These are phyloP conservation scores for Drosophila meridionalis DNA, from an alignment of 2,888 invertebrate genomes.

Conservation along the genomic window DNA sequence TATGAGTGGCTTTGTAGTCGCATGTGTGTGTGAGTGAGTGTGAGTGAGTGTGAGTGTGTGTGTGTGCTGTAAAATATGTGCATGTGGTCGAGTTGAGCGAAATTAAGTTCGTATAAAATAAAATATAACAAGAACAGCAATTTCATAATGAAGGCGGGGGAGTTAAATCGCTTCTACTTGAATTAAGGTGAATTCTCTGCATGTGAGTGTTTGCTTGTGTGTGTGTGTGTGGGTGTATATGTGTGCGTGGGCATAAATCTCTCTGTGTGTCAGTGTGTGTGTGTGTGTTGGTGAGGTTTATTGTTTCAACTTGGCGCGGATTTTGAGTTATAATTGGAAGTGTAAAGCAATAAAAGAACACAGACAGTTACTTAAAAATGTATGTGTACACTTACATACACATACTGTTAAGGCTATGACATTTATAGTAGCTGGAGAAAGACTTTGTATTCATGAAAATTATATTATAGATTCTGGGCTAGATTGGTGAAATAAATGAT, in stretches of 20 bases:
- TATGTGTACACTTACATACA: not conserved
- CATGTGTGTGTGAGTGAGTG: constrained; percentile 20
- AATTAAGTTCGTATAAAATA: constrained; percentile 80
- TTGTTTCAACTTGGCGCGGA: constrained; percentile 74
- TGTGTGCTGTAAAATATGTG: constrained; percentile 55
- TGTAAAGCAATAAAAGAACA: constrained; percentile 70
- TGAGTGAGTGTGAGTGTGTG: constrained; percentile 32
- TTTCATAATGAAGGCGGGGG: constrained; percentile 70
- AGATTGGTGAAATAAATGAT: not conserved
- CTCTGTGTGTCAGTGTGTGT: constrained; percentile 12
- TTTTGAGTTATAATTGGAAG: constrained; percentile 75
- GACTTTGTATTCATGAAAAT: not conserved
- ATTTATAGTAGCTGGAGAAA: too few species aligned
- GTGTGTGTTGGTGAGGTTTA: constrained; percentile 58
- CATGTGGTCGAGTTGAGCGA: constrained; percentile 69
- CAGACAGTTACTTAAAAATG: constrained; percentile 15
- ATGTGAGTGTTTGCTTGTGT: not conserved
- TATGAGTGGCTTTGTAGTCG: constrained; percentile 47
- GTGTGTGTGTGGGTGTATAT: not conserved
- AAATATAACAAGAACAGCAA: constrained; percentile 70
- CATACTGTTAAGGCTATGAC: not conserved
- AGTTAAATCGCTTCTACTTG: constrained; percentile 76
- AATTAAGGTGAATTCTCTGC: constrained; percentile 70
- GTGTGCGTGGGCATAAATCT: constrained; percentile 65
- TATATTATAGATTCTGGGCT: not conserved